Evolutionary conservation across 2,113 vertebrate species (phyloP), one percentile per base, ranked within the genome.

Genomic region (Mesocricetus auratus): DNA sequence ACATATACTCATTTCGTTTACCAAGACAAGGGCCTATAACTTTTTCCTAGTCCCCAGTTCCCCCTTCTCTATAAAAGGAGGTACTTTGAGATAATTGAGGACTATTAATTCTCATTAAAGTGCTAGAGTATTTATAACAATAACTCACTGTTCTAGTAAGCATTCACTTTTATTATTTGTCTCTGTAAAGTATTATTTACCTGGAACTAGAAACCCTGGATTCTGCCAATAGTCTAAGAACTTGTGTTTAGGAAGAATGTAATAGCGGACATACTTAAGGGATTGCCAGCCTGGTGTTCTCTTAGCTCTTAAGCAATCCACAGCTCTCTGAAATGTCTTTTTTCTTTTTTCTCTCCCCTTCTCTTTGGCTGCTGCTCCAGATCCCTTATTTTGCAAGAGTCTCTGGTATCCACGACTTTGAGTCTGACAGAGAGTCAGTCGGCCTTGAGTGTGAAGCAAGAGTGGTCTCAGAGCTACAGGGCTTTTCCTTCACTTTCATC

Each of bases 341-440:
- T 94, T 71, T 90, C 66, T 77, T 62, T 93, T 83, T 91, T 56
- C 83, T 39, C 10, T 21, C 8, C n/a, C n/a, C 79, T 93, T 69
- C 86, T 39, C 1, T 95, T 73, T 79, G 97, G 93, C 94, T 98
- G 82, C 69, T 36, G 77, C 98, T 99, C 89, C 98, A 99, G 99
- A 98, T 99, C 98, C 4, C 97, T 99, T 90, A 98, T 99, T 92
- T 99, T 99, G 33, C 94, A 97, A 96, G 99, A 99, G 86, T 99
- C 99, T 96, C 95, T 99, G 98, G 98, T 98, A 26, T 99, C 99
- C 90, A 99, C 99, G 0, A 98, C 99, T 0, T 98, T 99, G 95
- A 99, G 99, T 93, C 98, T 99, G 79, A 99, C 99, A 6, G 99
- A 99, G 98, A 99, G 98, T 62, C 99, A 99, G 85, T 99, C 99